Evolutionary conservation across 23 tunicate genomes (phyloP), one percentile per base, ranked within the genome.

Genomic region (Styela plicata): DNA sequence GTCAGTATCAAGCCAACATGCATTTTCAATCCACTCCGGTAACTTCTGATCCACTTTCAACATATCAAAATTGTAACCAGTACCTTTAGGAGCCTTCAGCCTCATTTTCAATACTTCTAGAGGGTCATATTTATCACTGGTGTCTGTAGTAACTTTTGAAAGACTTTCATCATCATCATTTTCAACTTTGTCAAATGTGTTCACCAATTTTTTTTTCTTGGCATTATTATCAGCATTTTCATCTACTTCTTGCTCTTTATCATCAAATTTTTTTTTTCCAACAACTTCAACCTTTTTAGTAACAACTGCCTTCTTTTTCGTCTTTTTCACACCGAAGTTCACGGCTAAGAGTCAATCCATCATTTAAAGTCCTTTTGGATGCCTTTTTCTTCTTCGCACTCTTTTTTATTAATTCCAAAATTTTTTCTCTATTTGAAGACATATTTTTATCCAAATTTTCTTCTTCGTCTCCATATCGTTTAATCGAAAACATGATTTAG

Each of bases 11-110:
- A 71, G 26, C 24, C 23, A 71, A 28, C 29, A 28, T 22, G 77
- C 36, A 30, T 71, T 28, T 17, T 71, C 34, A 3, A 71, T 30
- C 77, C 77, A 71, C 29, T 71, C 77, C 29, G 77, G 35, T 29
- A 71, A 71, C 24, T 34, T 34, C 17, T 71, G 24, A 5, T 34
- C 24, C 5, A 71, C 23, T 26, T 33, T 22, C 3, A n/a, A 30
- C 23, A 32, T 21, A 16, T 28, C 23, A 30, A 28, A 33, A 71
- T 33, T 26, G 34, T 33, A 26, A 30, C 32, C 36, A 20, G 27
- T 16, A 28, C 34, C 34, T 3, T 71, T 71, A 13, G 77, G 34
- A 31, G 77, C 32, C 29, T 71, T 71, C 34, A 71, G 23, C 3
- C 37, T 33, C 37, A 28, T 71, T 71, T 32, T 31, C 36, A 71